These are phyloP conservation scores for Pluvialis apricaria DNA, from an alignment of 2,113 vertebrate species.

Conservation along the genomic window DNA sequence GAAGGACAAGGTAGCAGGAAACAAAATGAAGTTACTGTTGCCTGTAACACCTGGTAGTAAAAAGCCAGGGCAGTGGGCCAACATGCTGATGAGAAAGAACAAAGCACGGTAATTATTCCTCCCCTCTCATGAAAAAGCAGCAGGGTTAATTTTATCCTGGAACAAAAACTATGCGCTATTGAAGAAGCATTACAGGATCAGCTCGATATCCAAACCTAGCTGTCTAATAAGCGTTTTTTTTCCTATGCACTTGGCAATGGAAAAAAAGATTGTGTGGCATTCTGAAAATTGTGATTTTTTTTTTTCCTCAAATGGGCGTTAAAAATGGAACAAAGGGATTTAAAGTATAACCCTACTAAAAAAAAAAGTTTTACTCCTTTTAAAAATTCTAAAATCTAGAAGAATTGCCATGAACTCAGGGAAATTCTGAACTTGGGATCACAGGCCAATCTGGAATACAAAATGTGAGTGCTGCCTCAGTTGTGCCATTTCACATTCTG, in stretches of 20 bases:
- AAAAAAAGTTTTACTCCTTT: not conserved
- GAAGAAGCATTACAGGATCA: not conserved
- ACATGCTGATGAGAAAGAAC: not conserved
- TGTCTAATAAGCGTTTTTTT: not conserved
- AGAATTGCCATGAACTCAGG: not conserved
- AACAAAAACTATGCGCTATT: not conserved
- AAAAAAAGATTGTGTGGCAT: not conserved
- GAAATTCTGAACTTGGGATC: not conserved
- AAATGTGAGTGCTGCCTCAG: not conserved
- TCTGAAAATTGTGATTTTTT: not conserved
- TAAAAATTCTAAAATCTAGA: not conserved
- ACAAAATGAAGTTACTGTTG: not conserved
- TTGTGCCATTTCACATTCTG: not conserved
- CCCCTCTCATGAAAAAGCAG: not conserved
- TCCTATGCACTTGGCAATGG: not conserved
- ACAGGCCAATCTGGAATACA: accelerated
- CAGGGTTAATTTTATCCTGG: not conserved
- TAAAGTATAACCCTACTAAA: not conserved
- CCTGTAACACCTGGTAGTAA: not conserved
- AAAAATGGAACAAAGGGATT: not conserved
- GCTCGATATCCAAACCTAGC: not conserved
- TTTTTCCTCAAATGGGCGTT: not conserved
- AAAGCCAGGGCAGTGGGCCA: conserved; percentile 15
- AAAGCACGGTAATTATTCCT: not conserved
- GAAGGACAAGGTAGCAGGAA: not conserved